phyloP scores from a whole-genome alignment of 2,113 vertebrate species.

The Epinephelus moara region DNA sequence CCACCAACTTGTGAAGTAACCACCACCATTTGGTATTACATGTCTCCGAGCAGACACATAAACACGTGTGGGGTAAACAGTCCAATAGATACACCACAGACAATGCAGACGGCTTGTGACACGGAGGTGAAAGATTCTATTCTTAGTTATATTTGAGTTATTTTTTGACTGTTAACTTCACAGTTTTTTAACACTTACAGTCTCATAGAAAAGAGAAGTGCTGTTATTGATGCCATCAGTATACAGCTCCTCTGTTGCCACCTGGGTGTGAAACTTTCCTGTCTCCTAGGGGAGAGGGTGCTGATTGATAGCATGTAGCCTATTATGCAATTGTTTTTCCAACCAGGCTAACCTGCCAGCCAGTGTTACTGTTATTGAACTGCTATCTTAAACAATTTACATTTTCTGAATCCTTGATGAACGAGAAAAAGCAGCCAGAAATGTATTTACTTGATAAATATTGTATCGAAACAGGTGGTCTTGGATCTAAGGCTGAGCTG shows the following conservation, averaged over 20 bases:
- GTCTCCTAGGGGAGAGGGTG: conserved; percentile 30
- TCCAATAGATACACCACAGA: background rate
- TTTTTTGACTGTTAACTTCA: background rate
- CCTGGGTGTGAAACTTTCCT: conserved; percentile 33
- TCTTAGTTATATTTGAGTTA: background rate
- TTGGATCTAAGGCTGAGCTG: background rate
- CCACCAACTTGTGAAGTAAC: conserved; percentile 50
- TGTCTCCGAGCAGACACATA: conserved; percentile 31
- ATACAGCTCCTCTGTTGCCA: conserved; percentile 26
- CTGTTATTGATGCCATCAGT: conserved; percentile 11
- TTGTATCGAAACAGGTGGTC: background rate
- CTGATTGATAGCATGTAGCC: background rate
- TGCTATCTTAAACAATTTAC: background rate
- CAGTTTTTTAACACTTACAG: background rate
- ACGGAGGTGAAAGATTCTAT: background rate
- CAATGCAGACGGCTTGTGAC: background rate
- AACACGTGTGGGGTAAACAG: conserved; percentile 39
- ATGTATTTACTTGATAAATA: background rate
- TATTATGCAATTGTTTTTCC: conserved; percentile 5
- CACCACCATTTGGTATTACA: conserved; percentile 58
- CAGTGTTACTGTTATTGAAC: background rate
- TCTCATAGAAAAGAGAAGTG: background rate
- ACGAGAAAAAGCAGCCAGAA: background rate
- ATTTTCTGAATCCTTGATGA: background rate
- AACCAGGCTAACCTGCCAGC: background rate